Evolutionary conservation across 2,797 vertebrate genomes (phyloP), one percentile per base, ranked within the genome.

Genomic region (Austrolebias charrua): DNA sequence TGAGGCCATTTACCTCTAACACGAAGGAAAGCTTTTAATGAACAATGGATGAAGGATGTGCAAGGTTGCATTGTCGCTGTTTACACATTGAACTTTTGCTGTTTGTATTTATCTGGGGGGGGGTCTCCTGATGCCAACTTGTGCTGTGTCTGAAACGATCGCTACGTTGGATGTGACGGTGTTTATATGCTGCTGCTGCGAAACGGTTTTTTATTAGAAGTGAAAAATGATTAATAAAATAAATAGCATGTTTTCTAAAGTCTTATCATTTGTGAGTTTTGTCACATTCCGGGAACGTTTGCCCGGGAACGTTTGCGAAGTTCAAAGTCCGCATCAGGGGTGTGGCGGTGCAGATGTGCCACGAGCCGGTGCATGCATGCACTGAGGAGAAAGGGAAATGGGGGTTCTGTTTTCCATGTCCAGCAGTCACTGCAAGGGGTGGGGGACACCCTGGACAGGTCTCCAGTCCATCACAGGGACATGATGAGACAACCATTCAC

Each of bases 231-330:
- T 82, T 76, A 86, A 89, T 89, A 70, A 89, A 92, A 92, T 91
- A 87, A 90, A 92, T 78, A 75, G 85, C 81, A 88, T 84, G 54
- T 92, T 92, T 92, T 90, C 79, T 87, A 84, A 89, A 86, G 69
- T 15, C 11, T 46, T 45, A 52, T 63, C 63, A 20, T 12, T 57
- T 68, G 47, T 67, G 45, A 1, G 28, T 56, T 60, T 61, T 56
- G 3, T 52, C n/a, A 6, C 43, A 43, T 44, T 33, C 5, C 9
- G n/a, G 19, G 49, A 28, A 42, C 4, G 4, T 18, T 20, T 62
- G 6, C 14, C 5, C 9, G n/a, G 19, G 49, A 28, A 42, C 4
- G 4, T 18, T 20, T 62, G 6, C 14, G 13, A 38, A 7, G 14
- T 29, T n/a, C 6, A 20, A 55, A 42, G 42, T 9, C 3, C 0